Evolutionary conservation across 2,888 invertebrate species (phyloP), one percentile per base, ranked within the genome.

Genomic region (Oxytorus armatus): DNA sequence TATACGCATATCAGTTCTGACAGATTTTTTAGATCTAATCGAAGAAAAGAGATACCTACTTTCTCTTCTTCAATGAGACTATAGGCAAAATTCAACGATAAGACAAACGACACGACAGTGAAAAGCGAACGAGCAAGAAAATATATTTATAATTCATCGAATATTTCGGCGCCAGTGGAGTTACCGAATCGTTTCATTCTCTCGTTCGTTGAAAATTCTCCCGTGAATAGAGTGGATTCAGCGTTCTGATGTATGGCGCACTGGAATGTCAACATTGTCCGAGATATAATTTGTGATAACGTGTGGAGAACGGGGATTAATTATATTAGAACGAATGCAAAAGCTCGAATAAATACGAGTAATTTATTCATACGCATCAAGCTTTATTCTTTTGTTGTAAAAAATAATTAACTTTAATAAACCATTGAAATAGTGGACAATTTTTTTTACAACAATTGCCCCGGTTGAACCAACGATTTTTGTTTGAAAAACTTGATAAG

Each of bases 121-220:
- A 25, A 69, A 53, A 49, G 55, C 33, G 51, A 69, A 80, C 68
- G 42, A 25, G 29, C 63, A 69, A 42, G 77, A 47, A 70, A 74
- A 74, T 77, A 70, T 59, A 65, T 53, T 49, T 57, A 70, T 77
- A 69, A 77, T 81, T 81, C 74, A 57, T 70, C 47, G 68, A 74
- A 69, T 57, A 77, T 73, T 57, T 59, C 59, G 61, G n/a, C n/a
- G n/a, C n/a, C 61, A 47, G 53, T 47, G 61, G 66, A 73, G 68
- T 78, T 65, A 42, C 61, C 23, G 10, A 72, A 72, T 51, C 61
- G 18, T 21, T 33, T 51, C 11, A 5, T 18, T 55, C 29, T 18
- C 29, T 59, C 39, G 3, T 33, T 36, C 36, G 21, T 18, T 42
- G 57, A 47, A 47, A 57, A 61, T 53, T 42, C 73, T 33, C 1